Evolutionary conservation across 1,140 invertebrate genomes (phyloP), one percentile per base, ranked within the genome.

Genomic region (Lasioglossum albipes): DNA sequence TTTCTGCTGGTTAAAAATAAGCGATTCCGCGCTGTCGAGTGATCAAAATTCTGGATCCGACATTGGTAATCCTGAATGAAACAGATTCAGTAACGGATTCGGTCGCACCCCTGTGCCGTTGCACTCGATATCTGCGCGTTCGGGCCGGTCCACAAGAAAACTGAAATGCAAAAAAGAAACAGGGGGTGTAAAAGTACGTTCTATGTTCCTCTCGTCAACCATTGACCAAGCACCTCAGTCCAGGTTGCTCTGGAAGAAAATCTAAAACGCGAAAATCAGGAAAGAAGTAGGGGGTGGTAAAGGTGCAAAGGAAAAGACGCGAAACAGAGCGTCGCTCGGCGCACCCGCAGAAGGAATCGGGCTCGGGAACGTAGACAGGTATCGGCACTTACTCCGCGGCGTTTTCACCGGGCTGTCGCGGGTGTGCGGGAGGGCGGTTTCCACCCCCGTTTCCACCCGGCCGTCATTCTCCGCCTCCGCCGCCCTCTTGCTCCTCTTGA

Each of bases 401-500:
- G 72, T 75, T 75, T 52, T n/a, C 70, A 66, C 45, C 78, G 36
- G 36, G 36, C 36, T 36, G 36, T 36, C 36, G 49, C 49, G 64
- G 49, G 20, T 54, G 64, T 65, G 77, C 36, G 36, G 36, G 36
- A 27, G 27, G 27, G 27, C 36, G 45, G 45, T 49, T 12, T 49
- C 70, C 81, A 65, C 20, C 59, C 70, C 70, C 67, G 64, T 70
- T 79, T 78, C 74, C 75, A 57, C 68, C 76, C 54, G 70, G 61
- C 77, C 79, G 80, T 78, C 70, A 85, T 68, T 77, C 81, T 85
- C 76, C 67, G 74, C 84, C 85, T 79, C 71, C 79, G 57, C 75
- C 69, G 65, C 80, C 82, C 79, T 81, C 67, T 79, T 85, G 82
- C 81, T 73, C 83, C 75, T 77, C 78, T 85, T 85, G 84, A 85